Evolutionary conservation across 2,113 vertebrate species (phyloP).

Genomic region (Sula dactylatra): DNA sequence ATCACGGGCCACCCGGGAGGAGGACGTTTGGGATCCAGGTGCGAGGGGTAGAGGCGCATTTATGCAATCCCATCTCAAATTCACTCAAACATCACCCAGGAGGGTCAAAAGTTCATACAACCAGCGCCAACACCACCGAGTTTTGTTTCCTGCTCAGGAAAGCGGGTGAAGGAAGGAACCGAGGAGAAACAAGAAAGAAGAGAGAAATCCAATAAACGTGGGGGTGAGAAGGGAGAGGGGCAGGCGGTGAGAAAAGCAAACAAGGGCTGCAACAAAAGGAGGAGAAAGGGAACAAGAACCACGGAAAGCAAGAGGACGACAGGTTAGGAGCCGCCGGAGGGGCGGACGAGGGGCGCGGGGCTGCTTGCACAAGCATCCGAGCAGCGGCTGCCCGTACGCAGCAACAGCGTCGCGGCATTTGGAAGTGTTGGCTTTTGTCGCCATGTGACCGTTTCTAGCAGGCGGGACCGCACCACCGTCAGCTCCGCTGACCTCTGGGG

Average conservation of each 20-base stretch:
- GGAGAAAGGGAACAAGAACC: neutral
- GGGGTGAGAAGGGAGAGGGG: constrained; percentile 38
- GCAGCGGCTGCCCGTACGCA: fast-evolving
- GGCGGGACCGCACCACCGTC: neutral
- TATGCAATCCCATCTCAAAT: neutral
- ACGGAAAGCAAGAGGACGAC: neutral
- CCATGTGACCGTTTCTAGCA: neutral
- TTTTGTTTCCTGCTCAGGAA: constrained; percentile 18
- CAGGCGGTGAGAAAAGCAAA: constrained; percentile 61
- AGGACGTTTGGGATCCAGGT: neutral
- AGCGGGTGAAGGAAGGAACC: neutral
- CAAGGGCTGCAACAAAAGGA: neutral
- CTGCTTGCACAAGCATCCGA: neutral
- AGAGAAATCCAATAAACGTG: constrained; percentile 52
- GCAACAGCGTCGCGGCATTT: fast-evolving
- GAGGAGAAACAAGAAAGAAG: neutral
- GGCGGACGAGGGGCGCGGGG: neutral
- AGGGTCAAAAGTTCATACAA: constrained; percentile 37
- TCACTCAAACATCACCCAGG: neutral
- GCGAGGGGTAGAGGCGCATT: neutral
- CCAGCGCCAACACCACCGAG: fast-evolving
- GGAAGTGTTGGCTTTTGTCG: neutral
- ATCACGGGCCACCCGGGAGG: fast-evolving
- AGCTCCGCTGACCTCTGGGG: neutral
- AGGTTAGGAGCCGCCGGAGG: neutral